Conservation (phyloP, 1,140 invertebrate genomes). For the Microvelia longipes region DNA sequence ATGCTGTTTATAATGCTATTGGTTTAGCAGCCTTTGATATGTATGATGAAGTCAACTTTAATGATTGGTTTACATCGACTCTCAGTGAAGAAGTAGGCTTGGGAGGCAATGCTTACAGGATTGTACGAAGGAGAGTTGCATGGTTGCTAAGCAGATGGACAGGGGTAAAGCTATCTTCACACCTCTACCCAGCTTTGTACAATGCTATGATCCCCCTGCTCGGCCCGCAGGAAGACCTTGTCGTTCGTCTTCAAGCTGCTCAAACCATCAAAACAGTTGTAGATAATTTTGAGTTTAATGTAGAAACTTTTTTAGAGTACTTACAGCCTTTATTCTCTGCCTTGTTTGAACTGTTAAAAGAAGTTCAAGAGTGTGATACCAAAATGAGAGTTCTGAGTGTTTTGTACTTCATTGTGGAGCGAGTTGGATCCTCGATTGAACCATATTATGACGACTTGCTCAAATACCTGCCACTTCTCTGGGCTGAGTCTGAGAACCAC, state of each 20-base stretch:
- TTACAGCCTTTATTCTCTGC: conserved; percentile 58
- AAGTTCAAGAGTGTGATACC: conserved; percentile 80
- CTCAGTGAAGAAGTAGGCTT: conserved; percentile 67
- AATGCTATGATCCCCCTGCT: conserved; percentile 57
- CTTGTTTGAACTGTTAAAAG: conserved; percentile 69
- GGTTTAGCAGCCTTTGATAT: conserved; percentile 79
- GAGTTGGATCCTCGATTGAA: conserved; percentile 56
- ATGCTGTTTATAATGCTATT: conserved; percentile 89
- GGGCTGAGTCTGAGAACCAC: conserved; percentile 72
- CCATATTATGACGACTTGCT: conserved; percentile 54
- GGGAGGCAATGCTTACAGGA: conserved; percentile 67
- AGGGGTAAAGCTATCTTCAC: conserved; percentile 65
- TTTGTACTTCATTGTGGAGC: conserved; percentile 76
- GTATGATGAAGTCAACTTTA: conserved; percentile 87
- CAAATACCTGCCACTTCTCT: conserved; percentile 68
- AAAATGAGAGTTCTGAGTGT: conserved; percentile 86
- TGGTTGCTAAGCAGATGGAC: conserved; percentile 78
- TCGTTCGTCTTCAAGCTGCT: conserved; percentile 66
- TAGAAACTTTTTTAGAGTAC: conserved; percentile 68
- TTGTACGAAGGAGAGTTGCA: conserved; percentile 72
- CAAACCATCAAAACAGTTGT: conserved; percentile 60
- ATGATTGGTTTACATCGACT: conserved; percentile 76
- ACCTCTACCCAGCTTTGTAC: conserved; percentile 65
- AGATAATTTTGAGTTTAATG: conserved; percentile 83
- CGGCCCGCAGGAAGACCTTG: conserved; percentile 54